Evolutionary conservation across 2,113 vertebrate species (phyloP), one percentile per base, ranked within the genome.

Genomic region (Hemiscyllium ocellatum): DNA sequence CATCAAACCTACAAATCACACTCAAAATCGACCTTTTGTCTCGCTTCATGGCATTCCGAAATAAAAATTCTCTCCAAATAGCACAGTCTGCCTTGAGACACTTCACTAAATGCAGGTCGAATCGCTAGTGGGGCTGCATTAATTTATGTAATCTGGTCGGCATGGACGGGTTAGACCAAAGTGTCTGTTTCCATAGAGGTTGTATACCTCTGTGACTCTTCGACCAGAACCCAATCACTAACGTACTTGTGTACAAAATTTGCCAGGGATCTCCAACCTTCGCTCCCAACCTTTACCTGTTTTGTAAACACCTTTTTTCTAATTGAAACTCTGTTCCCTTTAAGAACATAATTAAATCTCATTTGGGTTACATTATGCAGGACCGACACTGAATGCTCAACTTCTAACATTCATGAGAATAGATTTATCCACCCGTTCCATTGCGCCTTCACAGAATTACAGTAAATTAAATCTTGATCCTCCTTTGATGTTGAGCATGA

Each of bases 391-490:
- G 50, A 66, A 37, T 37, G 78, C 78, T 83, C 56, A 37, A 13
- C n/a, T 17, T 20, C 89, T 6, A 91, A 91, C 56, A 91, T 66
- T 50, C 13, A 26, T 5, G 24, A 89, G 50, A 56, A 10, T 50
- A 87, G 20, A 5, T 87, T 87, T 29, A 91, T 66, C 89, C 89
- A 91, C 61, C 89, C n/a, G 17, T 91, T 66, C 89, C 33, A n/a
- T n/a, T 66, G 56, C 89, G n/a, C n/a, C 56, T 65, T 61, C 33
- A 37, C 61, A 65, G 56, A 65, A 91, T 91, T n/a, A 17, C 56
- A 66, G 61, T 91, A 66, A 65, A 91, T 91, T 91, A 91, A 66
- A 91, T 56, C 89, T 91, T 91, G 61, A 91, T 13, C 33, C 65
- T 17, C 61, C 89, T 91, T 91, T 91, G 89, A 91, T 65, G 89